phyloP scores from a whole-genome alignment of 2,888 invertebrate genomes.

The Nezara viridula region DNA sequence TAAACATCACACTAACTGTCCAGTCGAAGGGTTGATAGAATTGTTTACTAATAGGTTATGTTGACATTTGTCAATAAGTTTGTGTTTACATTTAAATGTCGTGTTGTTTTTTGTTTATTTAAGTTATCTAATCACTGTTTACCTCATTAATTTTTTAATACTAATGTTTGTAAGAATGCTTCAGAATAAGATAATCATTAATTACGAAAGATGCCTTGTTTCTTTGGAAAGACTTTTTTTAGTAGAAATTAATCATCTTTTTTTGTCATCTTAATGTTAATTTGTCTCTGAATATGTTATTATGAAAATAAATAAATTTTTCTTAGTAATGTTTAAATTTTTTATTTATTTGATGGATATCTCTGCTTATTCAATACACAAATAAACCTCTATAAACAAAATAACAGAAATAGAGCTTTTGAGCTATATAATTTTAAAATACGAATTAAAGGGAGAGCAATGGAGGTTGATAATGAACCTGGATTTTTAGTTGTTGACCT shows the following conservation, averaged over 20 bases:
- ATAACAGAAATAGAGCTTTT: background rate
- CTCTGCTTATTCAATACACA: background rate
- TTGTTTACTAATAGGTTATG: constrained; percentile 29
- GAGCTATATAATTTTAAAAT: background rate
- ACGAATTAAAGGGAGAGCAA: background rate
- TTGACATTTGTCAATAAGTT: constrained; percentile 2
- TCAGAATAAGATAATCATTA: background rate
- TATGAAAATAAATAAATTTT: background rate
- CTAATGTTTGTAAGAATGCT: background rate
- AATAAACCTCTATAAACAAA: background rate
- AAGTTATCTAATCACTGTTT: background rate
- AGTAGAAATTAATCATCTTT: background rate
- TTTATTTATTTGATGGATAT: background rate
- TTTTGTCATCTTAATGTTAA: background rate
- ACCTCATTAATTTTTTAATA: background rate
- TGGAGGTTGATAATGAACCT: constrained; percentile 61
- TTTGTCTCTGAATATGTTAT: background rate
- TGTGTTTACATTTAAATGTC: background rate
- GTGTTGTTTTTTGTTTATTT: background rate
- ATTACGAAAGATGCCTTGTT: background rate
- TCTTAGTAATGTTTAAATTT: background rate
- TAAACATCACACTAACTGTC: background rate
- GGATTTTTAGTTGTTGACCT: constrained; percentile 61
- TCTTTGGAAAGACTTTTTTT: background rate
- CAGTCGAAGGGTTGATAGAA: background rate